A percentile compares a stretch with the other conserved stretches of the same genome.
Conservation (phyloP, 2,797 vertebrate species). For the Hydrophis major region DNA sequence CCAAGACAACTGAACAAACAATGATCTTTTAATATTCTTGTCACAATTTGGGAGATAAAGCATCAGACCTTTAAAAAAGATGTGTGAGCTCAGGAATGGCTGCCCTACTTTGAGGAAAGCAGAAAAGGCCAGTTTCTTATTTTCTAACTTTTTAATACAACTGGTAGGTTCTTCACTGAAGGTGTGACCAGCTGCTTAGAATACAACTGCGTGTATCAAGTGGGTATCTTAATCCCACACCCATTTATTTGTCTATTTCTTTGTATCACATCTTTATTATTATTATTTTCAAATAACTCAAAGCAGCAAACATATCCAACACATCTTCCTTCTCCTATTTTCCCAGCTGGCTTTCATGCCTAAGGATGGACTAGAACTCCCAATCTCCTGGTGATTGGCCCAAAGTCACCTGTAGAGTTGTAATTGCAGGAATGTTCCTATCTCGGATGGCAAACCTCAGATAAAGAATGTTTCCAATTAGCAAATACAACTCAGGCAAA, state of each 20-base stretch:
- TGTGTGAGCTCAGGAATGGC: not conserved
- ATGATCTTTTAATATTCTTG: not conserved
- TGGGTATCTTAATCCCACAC: not conserved
- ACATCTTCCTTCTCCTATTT: not conserved
- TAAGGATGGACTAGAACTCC: too few relatives aligned
- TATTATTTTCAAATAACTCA: not conserved
- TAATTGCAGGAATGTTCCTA: too few relatives aligned
- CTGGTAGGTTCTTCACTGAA: too few relatives aligned
- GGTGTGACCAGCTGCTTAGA: not conserved
- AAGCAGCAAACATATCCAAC: not conserved
- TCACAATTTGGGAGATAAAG: not conserved
- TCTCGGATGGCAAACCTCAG: too few relatives aligned
- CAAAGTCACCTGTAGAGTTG: too few relatives aligned
- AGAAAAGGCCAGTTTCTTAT: not conserved
- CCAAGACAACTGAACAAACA: not conserved
- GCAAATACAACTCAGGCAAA: too few relatives aligned
- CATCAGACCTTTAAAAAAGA: not conserved
- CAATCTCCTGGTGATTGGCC: too few relatives aligned
- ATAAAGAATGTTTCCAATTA: too few relatives aligned
- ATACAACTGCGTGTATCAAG: not conserved
- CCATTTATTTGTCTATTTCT: not conserved
- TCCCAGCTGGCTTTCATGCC: not conserved
- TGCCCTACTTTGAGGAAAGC: not conserved
- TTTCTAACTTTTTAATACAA: not conserved
- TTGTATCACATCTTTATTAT: not conserved